Base-by-base conservation (phyloP, 53 echinoderm and acorn worm species). In the Arbacia lixula region DNA sequence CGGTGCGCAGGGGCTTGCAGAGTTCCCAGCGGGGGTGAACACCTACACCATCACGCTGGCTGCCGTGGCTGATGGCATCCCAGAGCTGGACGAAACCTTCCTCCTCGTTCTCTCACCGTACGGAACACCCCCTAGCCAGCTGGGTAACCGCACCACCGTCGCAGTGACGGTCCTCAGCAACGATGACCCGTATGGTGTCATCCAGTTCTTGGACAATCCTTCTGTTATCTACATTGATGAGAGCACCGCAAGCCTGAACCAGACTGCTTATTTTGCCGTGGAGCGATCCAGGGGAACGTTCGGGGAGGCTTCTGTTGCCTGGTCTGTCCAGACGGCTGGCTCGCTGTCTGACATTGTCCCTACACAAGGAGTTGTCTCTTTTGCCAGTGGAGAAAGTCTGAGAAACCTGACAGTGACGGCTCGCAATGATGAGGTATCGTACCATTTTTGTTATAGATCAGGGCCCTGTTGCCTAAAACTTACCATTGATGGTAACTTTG, bases 151-250 rank as follows among this genome's bases (percentile, higher is more conserved):
- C 12, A 91, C 86, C 19, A 81, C 57, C 33, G 82, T 99, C 3
- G 84, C 67, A 21, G 58, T 99, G 21, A 85, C 80, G 0, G 53
- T 99, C 14, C 52, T 86, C 5, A 83, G 86, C 62, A 99, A 87
- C 52, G 99, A 99, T 71, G 95, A 99, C 53, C 99, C 99, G 1
- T 89, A 92, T 34, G 99, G 99, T 5, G 89, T 99, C 2, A 77
- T 99, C 43, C 62, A 89, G 11, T 99, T 91, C 60, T 72, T 88
- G 12, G 82, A 93, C 19, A 56, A 90, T 38, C 90, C 87, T 6
- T 85, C 82, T 41, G 33, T 85, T 27, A 38, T 87, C 6, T 67
- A 88, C 42, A 85, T 99, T 12, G 89, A 92, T 38, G 99, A 99
- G 71, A 99, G 92, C 37, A 85, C 86, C 11, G 84, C 79, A 5